Conservation (phyloP, 2,113 vertebrate genomes). For the Lophotis ruficrista region DNA sequence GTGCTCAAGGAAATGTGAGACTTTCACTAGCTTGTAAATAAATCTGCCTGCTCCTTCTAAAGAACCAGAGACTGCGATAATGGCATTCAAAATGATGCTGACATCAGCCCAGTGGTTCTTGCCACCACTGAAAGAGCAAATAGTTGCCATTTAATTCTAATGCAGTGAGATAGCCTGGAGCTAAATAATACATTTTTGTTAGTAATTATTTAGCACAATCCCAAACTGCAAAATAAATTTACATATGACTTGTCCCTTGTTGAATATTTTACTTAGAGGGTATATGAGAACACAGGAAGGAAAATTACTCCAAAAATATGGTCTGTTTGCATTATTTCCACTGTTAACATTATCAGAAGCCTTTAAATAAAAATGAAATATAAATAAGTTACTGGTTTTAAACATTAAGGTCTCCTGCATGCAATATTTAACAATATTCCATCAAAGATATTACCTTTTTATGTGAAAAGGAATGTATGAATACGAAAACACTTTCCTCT, state of each 20-base stretch:
- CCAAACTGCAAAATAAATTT: conserved; percentile 57
- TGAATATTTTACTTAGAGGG: not conserved
- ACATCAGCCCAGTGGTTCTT: conserved; percentile 6
- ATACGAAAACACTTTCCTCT: not conserved
- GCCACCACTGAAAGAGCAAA: not conserved
- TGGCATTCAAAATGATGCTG: conserved; percentile 26
- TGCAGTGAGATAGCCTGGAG: not conserved
- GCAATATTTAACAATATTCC: conserved; percentile 48
- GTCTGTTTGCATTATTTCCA: conserved; percentile 49
- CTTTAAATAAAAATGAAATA: conserved; percentile 61
- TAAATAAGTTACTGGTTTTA: conserved; percentile 41
- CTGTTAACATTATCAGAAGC: not conserved
- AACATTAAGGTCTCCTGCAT: conserved; percentile 27
- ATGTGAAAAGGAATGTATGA: conserved; percentile 40
- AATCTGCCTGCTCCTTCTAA: conserved; percentile 8
- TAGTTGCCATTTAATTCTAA: conserved; percentile 44
- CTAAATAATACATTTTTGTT: conserved; percentile 70
- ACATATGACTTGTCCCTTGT: not conserved
- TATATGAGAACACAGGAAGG: conserved; percentile 15
- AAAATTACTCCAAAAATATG: not conserved
- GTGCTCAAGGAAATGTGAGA: not conserved
- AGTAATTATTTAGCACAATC: conserved; percentile 67
- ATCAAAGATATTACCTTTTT: conserved; percentile 44
- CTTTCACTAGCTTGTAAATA: conserved; percentile 14
- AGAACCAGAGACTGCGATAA: not conserved